Conservation (phyloP, 1,140 invertebrate genomes). For the Mercenaria mercenaria region DNA sequence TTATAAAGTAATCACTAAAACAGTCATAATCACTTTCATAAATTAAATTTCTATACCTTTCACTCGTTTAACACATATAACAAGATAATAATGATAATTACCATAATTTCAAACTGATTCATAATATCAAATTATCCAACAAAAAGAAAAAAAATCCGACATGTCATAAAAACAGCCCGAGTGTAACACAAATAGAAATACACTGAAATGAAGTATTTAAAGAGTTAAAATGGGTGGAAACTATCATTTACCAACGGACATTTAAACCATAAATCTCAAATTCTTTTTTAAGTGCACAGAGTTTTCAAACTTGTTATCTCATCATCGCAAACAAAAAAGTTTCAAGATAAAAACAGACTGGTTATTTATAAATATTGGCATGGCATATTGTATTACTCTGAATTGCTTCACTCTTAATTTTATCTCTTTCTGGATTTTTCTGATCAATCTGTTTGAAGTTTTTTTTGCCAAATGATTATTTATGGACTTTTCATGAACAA, state of each 20-base stretch:
- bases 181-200: neutral
- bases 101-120: neutral
- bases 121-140: neutral
- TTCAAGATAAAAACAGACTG: neutral
- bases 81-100: neutral
- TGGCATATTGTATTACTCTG: neutral
- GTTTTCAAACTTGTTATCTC: neutral
- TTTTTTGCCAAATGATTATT: neutral
- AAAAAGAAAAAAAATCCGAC: no score
- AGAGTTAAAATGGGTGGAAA: no score
- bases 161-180: neutral
- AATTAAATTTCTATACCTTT: neutral
- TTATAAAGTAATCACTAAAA: no score
- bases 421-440: neutral
- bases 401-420: neutral
- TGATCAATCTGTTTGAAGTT: neutral
- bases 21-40: neutral
- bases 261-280: constrained; percentile 10
- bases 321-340: neutral
- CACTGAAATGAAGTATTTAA: neutral
- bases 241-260: neutral
- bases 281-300: neutral
- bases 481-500: no score
- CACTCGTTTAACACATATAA: neutral
- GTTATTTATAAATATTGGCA: neutral